These are phyloP conservation scores for Ptyas mucosa DNA, from an alignment of 2,113 vertebrate genomes.

Conservation along the genomic window DNA sequence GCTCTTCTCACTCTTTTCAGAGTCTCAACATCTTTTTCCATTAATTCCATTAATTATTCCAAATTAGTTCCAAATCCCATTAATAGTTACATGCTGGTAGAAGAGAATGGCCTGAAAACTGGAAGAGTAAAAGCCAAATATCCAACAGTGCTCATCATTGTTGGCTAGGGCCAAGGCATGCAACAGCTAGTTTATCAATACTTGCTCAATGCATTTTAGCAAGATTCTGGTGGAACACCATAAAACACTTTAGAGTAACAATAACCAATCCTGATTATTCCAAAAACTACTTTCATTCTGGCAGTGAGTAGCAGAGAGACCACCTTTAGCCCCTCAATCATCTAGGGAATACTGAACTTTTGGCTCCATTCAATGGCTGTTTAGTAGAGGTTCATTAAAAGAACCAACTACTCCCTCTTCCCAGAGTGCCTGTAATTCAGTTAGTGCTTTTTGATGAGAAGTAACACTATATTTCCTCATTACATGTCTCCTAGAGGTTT, in stretches of 20 bases:
- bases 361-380: background rate
- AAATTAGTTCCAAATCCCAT: background rate
- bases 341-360: background rate
- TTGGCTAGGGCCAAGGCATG: background rate
- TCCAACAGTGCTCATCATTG: background rate
- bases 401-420: background rate
- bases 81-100: background rate
- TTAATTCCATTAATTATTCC: background rate
- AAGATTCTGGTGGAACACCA: background rate
- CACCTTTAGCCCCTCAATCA: background rate
- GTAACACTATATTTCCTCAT: background rate
- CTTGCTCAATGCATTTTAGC: background rate
- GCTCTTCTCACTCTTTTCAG: background rate
- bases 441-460: conserved; percentile 12
- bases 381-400: conserved; percentile 4
- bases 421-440: conserved; percentile 1
- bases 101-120: background rate
- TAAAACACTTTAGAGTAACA: background rate
- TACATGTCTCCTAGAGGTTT: conserved; percentile 7
- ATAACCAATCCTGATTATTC: background rate
- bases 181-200: background rate
- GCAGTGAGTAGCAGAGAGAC: background rate
- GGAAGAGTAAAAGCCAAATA: background rate
- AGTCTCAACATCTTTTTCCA: background rate
- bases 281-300: background rate